Conservation (phyloP, 1,140 invertebrate genomes). For the Xylocopa sonorina region DNA sequence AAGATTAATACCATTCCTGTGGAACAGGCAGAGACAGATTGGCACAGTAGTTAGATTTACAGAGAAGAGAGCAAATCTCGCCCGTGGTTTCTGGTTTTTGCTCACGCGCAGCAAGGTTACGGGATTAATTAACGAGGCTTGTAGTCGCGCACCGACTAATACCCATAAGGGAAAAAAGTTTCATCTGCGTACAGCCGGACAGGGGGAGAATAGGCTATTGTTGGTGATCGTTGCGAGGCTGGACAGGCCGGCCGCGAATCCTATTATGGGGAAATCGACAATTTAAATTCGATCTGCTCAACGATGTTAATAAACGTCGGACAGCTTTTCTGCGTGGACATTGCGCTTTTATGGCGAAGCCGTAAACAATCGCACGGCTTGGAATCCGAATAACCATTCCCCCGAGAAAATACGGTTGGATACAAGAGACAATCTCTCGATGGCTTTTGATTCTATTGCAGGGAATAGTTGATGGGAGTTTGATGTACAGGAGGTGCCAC, state of each 20-base stretch:
- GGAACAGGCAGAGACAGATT: background rate
- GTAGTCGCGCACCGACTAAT: constrained; percentile 7
- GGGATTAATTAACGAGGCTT: constrained; percentile 59
- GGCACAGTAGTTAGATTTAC: constrained; percentile 28
- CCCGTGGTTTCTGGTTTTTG: constrained; percentile 26
- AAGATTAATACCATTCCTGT: constrained; percentile 66
- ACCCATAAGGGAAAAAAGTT: constrained; percentile 44
- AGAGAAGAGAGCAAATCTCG: no score
- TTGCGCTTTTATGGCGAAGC: constrained; percentile 24
- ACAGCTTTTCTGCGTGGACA: constrained; percentile 6
- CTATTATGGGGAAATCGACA: constrained; percentile 39
- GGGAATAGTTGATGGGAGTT: background rate
- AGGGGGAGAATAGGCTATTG: constrained; percentile 51
- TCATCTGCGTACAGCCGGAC: background rate
- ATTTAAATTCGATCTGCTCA: constrained; percentile 49
- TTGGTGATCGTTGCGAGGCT: constrained; percentile 21
- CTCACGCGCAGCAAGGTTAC: constrained; percentile 11
- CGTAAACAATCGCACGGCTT: constrained; percentile 30
- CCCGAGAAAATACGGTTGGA: background rate
- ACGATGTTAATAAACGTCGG: constrained; percentile 34
- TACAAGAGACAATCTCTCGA: background rate
- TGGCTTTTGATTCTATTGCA: background rate
- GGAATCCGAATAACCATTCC: background rate
- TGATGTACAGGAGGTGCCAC: background rate
- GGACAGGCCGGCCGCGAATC: background rate